Percentiles rank a stretch among this genome's conserved stretches.
Evolutionary conservation across 2,888 invertebrate species (phyloP).

Genomic region (Acanthosepion lycidas): DNA sequence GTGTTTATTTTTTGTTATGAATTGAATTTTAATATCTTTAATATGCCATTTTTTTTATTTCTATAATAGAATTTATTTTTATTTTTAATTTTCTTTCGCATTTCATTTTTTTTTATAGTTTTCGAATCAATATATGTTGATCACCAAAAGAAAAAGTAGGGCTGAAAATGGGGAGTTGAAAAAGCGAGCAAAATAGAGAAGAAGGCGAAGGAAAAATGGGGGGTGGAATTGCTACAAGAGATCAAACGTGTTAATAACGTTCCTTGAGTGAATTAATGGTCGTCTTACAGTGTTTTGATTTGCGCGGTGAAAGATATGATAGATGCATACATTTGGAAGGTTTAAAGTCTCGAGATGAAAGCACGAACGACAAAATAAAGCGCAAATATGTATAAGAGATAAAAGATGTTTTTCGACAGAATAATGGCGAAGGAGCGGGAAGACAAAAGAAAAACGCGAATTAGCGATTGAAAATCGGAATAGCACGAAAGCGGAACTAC

Average conservation of each 20-base stretch:
- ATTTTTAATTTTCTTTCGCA: no score
- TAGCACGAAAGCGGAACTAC: neutral
- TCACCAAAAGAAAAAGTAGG: no score
- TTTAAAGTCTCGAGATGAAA: neutral
- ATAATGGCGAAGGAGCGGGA: neutral
- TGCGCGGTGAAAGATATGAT: neutral
- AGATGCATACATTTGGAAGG: neutral
- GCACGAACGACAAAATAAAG: neutral
- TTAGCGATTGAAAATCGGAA: neutral
- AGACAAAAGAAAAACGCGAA: neutral
- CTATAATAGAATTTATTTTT: no score
- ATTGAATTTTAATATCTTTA: no score
- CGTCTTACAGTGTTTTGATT: neutral
- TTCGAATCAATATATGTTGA: no score
- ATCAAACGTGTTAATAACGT: conserved; percentile 33
- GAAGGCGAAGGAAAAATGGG: neutral
- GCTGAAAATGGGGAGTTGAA: neutral
- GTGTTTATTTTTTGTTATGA: no score
- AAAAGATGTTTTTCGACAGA: neutral
- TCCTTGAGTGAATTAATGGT: conserved; percentile 6
- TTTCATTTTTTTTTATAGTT: no score
- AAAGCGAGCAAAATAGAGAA: neutral
- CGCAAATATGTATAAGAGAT: neutral
- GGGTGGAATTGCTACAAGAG: neutral
- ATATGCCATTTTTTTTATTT: no score